Conservation (phyloP, 2,797 vertebrate genomes). For the Pangasius krempfi region DNA sequence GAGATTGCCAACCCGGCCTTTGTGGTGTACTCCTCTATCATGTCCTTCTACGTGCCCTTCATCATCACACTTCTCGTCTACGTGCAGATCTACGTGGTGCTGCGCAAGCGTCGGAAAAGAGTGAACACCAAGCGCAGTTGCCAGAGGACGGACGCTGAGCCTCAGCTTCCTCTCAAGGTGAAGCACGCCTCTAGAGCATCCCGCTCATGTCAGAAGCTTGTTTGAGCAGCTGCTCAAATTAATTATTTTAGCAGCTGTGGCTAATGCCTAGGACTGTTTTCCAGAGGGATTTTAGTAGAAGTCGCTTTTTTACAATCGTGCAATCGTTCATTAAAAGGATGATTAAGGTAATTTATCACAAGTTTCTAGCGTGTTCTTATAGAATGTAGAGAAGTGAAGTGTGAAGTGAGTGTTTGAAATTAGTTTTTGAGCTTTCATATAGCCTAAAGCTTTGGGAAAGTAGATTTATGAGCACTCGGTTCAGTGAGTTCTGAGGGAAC, state of each 20-base stretch:
- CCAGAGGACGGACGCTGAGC: slow-evolving; percentile 72
- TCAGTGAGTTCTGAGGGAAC: neutral
- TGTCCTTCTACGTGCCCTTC: slow-evolving; percentile 98
- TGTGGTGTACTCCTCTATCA: slow-evolving; percentile 96
- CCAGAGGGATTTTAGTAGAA: neutral
- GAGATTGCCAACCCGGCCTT: slow-evolving; percentile 96
- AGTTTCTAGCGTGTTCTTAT: neutral
- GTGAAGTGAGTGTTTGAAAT: neutral
- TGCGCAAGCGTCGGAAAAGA: slow-evolving; percentile 90
- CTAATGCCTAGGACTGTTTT: slow-evolving; percentile 13
- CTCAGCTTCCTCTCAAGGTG: slow-evolving; percentile 85
- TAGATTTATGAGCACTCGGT: neutral
- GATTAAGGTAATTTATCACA: neutral
- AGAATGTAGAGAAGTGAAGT: neutral
- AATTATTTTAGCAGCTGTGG: slow-evolving; percentile 38
- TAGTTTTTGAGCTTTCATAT: neutral
- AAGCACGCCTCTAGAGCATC: slow-evolving; percentile 38
- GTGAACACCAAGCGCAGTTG: slow-evolving; percentile 92
- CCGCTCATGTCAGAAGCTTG: neutral
- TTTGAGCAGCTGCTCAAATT: slow-evolving; percentile 34
- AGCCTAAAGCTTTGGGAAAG: neutral
- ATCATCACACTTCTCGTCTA: slow-evolving; percentile 98
- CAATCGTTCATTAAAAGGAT: neutral
- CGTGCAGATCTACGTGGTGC: slow-evolving; percentile 96
- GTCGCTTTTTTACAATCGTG: neutral